Evolutionary conservation across 2,888 invertebrate genomes (phyloP).

Genomic region (Caenorhabditis doughertyi): DNA sequence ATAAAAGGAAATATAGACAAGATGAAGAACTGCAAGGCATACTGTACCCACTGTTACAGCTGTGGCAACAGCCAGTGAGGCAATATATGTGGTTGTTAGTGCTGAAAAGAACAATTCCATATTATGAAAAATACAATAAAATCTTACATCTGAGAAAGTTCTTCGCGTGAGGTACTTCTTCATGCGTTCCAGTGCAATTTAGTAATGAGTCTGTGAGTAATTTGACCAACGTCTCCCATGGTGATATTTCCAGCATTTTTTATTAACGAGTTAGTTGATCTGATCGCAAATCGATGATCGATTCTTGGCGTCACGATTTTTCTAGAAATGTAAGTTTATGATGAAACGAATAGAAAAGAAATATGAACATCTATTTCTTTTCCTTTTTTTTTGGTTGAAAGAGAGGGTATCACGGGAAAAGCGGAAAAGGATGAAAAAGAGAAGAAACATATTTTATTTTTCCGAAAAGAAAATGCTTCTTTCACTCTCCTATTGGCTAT

Average conservation of each 20-base stretch:
- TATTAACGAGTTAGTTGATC: background rate
- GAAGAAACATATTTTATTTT: constrained; percentile 37
- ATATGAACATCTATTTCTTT: background rate
- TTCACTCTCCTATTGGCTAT: background rate
- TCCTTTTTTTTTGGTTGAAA: background rate
- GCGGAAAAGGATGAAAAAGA: constrained; percentile 4
- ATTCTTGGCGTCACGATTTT: constrained; percentile 33
- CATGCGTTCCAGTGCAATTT: constrained; percentile 72
- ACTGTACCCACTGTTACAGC: constrained; percentile 73
- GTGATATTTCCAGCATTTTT: constrained; percentile 65
- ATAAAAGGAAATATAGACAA: constrained; percentile 77
- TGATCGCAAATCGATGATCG: background rate
- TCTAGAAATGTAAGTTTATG: constrained; percentile 36
- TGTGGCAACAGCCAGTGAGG: constrained; percentile 72
- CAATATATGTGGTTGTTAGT: constrained; percentile 70
- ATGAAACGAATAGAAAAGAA: background rate
- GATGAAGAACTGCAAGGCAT: constrained; percentile 75
- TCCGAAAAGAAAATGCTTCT: constrained; percentile 13
- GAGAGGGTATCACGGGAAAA: constrained; percentile 27
- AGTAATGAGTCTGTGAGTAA: constrained; percentile 77
- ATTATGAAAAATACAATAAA: background rate
- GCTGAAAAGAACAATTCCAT: constrained; percentile 55
- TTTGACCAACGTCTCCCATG: constrained; percentile 74
- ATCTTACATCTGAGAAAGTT: constrained; percentile 71
- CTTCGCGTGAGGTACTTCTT: constrained; percentile 73